These are phyloP conservation scores for Amia ocellicauda DNA, from an alignment of 2,113 vertebrate genomes.

Conservation along the genomic window DNA sequence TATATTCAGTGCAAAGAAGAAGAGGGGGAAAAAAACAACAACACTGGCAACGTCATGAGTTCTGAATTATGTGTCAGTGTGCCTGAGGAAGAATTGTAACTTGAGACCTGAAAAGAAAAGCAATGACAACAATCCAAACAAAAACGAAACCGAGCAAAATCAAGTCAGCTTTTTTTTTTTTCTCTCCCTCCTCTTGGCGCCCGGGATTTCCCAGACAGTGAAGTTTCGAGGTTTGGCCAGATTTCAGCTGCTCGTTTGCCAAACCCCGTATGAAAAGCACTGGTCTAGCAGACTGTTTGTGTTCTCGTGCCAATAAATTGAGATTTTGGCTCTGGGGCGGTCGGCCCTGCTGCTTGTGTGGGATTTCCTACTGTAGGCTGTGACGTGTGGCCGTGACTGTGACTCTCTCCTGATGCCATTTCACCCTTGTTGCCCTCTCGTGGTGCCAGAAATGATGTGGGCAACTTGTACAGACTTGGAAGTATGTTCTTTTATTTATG, in stretches of 20 bases:
- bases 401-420: not conserved
- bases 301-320: conserved; percentile 51
- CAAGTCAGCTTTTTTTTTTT: not conserved
- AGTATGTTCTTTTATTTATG: too few species aligned
- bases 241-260: conserved; percentile 59
- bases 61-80: too few species aligned
- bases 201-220: conserved; percentile 10
- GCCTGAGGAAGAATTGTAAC: too few species aligned
- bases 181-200: not conserved
- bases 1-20: too few species aligned
- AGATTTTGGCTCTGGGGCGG: conserved; percentile 47
- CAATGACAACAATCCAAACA: not conserved
- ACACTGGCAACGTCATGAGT: too few species aligned
- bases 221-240: conserved; percentile 47
- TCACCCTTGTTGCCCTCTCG: not conserved
- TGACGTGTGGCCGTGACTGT: not conserved
- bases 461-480: too few species aligned
- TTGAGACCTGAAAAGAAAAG: too few species aligned
- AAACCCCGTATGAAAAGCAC: conserved; percentile 51
- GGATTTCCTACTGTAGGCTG: conserved; percentile 48
- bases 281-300: conserved; percentile 37
- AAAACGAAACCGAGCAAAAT: not conserved
- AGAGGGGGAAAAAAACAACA: too few species aligned
- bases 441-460: too few species aligned
- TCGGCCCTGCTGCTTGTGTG: conserved; percentile 34